Evolutionary conservation across 2,888 invertebrate genomes (phyloP).

Genomic region (Liodrosophila aerea): DNA sequence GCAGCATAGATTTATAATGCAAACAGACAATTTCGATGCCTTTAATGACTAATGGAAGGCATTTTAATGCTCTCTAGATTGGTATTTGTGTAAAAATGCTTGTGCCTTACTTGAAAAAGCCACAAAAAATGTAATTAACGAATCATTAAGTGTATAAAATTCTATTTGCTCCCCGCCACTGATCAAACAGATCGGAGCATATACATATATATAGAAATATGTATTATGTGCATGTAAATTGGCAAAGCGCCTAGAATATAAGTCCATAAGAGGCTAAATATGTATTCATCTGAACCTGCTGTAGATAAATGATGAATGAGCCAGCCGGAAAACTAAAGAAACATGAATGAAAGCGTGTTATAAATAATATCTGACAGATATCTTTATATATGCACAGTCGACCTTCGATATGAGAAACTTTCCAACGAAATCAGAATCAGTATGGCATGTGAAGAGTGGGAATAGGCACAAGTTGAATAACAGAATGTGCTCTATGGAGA

Average conservation of each 20-base stretch:
- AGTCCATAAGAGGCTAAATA: conserved; percentile 37
- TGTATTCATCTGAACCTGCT: conserved; percentile 12
- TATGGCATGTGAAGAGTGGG: too few species aligned
- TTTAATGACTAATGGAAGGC: neutral
- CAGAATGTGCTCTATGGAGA: too few species aligned
- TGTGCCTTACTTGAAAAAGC: conserved; percentile 6
- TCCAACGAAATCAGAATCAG: too few species aligned
- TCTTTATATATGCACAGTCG: neutral
- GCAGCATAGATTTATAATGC: conserved; percentile 8
- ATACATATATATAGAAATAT: conserved; percentile 12
- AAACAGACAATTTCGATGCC: conserved; percentile 5
- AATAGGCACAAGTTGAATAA: too few species aligned
- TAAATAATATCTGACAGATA: conserved; percentile 16
- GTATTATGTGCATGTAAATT: conserved; percentile 6
- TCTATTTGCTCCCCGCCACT: conserved; percentile 2
- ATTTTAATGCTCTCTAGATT: conserved; percentile 1
- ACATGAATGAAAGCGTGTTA: conserved; percentile 2
- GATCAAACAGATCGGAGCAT: conserved; percentile 31
- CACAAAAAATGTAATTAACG: conserved; percentile 44
- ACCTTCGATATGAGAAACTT: too few species aligned
- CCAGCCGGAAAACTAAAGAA: neutral
- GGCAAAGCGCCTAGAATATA: conserved; percentile 36
- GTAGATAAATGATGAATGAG: conserved; percentile 15
- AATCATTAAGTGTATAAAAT: conserved; percentile 47
- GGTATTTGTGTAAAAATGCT: neutral